Conservation (phyloP, 2,113 vertebrate species). For the Puntigrus tetrazona region DNA sequence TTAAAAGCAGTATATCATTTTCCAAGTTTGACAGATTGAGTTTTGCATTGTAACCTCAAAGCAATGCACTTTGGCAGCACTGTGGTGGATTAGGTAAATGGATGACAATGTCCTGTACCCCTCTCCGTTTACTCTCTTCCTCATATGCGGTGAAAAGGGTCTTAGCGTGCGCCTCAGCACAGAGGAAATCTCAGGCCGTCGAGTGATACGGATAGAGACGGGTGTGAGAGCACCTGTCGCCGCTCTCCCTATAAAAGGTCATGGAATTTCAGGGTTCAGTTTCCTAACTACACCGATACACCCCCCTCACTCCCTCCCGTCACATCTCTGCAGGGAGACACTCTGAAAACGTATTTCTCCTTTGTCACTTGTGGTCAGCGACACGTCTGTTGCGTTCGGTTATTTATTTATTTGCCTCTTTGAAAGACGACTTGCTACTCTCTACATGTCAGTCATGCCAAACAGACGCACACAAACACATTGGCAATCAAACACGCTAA, state of each 20-base stretch:
- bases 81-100: neutral
- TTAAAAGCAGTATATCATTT: neutral
- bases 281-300: slow-evolving; percentile 41
- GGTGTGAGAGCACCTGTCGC: slow-evolving; percentile 53
- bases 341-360: neutral
- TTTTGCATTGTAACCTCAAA: neutral
- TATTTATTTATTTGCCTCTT: neutral
- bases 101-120: slow-evolving; percentile 7
- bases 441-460: neutral
- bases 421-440: neutral
- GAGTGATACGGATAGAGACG: slow-evolving; percentile 41
- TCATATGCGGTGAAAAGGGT: neutral
- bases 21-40: neutral
- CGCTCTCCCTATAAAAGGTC: slow-evolving; percentile 52
- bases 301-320: slow-evolving; percentile 8
- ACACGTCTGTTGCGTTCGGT: neutral
- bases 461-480: neutral
- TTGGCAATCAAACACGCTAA: slow-evolving; percentile 1
- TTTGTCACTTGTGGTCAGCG: neutral
- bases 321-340: neutral
- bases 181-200: slow-evolving; percentile 34
- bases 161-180: neutral
- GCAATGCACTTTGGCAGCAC: neutral
- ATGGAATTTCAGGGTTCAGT: slow-evolving; percentile 54
- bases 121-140: neutral